Evolutionary conservation across 2,797 vertebrate genomes (phyloP).

Genomic region (Sebastes variabilis): DNA sequence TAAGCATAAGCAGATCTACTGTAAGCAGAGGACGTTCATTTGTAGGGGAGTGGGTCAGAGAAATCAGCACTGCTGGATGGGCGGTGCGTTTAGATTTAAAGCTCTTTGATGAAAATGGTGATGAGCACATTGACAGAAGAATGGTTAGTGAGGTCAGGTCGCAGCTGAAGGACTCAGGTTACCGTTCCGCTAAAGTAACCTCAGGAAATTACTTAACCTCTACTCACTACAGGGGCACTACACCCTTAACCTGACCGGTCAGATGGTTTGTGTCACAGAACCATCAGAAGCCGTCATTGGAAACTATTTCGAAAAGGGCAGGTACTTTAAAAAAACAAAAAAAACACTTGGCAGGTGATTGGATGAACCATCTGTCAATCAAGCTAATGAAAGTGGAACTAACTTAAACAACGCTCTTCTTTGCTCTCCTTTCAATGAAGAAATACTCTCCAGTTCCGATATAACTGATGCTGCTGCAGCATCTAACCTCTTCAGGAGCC

Average conservation of each 20-base stretch:
- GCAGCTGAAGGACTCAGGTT: not conserved
- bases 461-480: too few species aligned
- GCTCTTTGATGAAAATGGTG: not conserved
- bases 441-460: too few species aligned
- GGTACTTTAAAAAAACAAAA: too few species aligned
- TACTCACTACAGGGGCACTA: not conserved
- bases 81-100: not conserved
- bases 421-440: too few species aligned
- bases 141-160: slow-evolving; percentile 6
- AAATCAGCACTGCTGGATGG: not conserved
- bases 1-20: slow-evolving; percentile 17
- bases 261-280: too few species aligned
- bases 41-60: not conserved
- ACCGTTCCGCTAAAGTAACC: not conserved
- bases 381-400: too few species aligned
- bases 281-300: too few species aligned
- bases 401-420: too few species aligned
- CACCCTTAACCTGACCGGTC: not conserved
- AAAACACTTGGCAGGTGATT: too few species aligned
- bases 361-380: too few species aligned
- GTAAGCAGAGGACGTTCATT: not conserved
- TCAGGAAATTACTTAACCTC: slow-evolving; percentile 23
- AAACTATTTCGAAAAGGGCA: too few species aligned
- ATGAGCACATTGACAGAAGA: not conserved
- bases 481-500: too few species aligned